Base-by-base conservation (phyloP, 2,888 invertebrate species). In the Monochamus alternatus region DNA sequence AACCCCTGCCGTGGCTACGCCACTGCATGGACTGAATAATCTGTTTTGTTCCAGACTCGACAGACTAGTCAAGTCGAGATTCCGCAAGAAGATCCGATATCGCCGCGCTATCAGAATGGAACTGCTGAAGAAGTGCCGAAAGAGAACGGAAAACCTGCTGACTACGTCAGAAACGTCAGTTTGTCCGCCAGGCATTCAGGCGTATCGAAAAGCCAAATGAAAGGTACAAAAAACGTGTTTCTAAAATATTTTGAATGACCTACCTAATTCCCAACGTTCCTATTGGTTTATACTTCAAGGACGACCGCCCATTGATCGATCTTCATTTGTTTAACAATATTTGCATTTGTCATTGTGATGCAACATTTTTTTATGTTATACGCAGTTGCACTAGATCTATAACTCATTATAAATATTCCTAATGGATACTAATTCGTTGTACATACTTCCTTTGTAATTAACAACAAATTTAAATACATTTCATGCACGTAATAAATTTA, bases 121-220 rank as follows among this genome's bases (percentile, higher is more conserved):
- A 62, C 67, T 63, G 68, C 76, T 38, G 78, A 75, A 43, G 73
- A 68, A 44, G 31, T 74, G 0, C 62, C 71, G 1, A 74, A 72
- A 60, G 69, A 80, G 64, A 66, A 79, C 63, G 73, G 63, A 8
- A 75, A 74, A 73, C 60, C 76, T 7, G 47, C 75, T 75, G 75
- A 80, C 62, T 75, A 71, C 66, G 43, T 52, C 65, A 63, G 79
- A 78, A 74, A 78, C 31, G 73, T 70, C 30, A 80, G 74, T 58
- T 70, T 85, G 22, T 83, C 84, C 58, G 73, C 86, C 38, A 89
- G 88, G 67, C 88, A 89, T 84, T 89, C 89, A 0, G 85, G 88
- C 51, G 90, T 91, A 32, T 90, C 95, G 43, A 93, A 94, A 86
- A 93, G 94, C 30, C 95, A 95, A 87, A 95, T 96, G 95, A 94